Conservation (phyloP, 2,113 vertebrate genomes). For the Dissostichus mawsoni region DNA sequence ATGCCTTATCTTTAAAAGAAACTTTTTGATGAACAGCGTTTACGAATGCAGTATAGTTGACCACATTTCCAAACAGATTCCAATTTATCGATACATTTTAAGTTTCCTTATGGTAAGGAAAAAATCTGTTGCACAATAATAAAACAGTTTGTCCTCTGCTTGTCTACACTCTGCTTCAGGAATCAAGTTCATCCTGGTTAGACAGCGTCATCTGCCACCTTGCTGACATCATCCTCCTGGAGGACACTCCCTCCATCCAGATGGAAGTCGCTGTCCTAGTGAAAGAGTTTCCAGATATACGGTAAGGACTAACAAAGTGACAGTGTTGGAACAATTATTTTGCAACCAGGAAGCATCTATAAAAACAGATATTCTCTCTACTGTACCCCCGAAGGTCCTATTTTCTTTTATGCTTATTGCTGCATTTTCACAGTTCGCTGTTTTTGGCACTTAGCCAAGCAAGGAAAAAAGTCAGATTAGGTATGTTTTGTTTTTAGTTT, state of each 20-base stretch:
- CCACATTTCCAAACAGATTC: not conserved
- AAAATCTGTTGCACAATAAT: not conserved
- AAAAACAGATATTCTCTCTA: slow-evolving; percentile 46
- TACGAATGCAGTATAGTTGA: not conserved
- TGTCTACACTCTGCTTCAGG: slow-evolving; percentile 73
- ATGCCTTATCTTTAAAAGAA: slow-evolving; percentile 6
- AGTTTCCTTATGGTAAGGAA: not conserved
- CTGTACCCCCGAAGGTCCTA: slow-evolving; percentile 40
- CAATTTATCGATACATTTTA: not conserved
- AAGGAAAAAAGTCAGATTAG: slow-evolving; percentile 44
- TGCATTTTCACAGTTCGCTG: slow-evolving; percentile 61
- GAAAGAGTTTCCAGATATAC: slow-evolving; percentile 91
- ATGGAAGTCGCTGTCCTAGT: slow-evolving; percentile 92
- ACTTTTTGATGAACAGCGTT: not conserved
- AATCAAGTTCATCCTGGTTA: slow-evolving; percentile 88
- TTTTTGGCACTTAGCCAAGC: slow-evolving; percentile 49
- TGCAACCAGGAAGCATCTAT: slow-evolving; percentile 54
- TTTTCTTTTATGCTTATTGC: slow-evolving; percentile 65
- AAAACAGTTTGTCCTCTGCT: not conserved
- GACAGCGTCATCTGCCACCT: slow-evolving; percentile 88
- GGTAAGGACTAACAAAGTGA: slow-evolving; percentile 80
- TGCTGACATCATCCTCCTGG: slow-evolving; percentile 90
- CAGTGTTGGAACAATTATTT: slow-evolving; percentile 12
- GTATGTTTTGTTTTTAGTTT: slow-evolving; percentile 35
- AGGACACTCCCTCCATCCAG: slow-evolving; percentile 92